Evolutionary conservation across 2,888 invertebrate genomes (phyloP).

Genomic region (Heliconius sara): DNA sequence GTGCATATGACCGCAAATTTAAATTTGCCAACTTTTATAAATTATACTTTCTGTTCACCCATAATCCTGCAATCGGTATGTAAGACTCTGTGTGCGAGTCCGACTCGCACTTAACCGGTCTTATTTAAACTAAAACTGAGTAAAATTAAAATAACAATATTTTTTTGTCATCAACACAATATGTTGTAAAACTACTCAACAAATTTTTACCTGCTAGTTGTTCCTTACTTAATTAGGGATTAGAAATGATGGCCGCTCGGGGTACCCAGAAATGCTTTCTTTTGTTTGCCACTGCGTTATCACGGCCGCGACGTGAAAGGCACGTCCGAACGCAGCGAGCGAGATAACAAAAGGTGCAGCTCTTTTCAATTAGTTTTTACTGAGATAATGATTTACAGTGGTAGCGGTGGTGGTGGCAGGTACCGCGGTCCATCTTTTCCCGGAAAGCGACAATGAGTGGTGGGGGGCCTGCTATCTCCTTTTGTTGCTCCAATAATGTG

Average conservation of each 20-base stretch:
- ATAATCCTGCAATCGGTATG: no score
- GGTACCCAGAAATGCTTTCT: slow-evolving; percentile 33
- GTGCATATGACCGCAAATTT: no score
- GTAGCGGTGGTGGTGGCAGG: slow-evolving; percentile 57
- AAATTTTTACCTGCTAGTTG: slow-evolving; percentile 3
- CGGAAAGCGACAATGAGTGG: slow-evolving; percentile 78
- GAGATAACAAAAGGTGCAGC: slow-evolving; percentile 66
- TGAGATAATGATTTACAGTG: slow-evolving; percentile 74
- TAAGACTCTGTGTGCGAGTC: no score
- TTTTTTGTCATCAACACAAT: not conserved
- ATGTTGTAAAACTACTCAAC: not conserved
- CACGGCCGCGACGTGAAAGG: slow-evolving; percentile 45
- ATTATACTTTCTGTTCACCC: no score
- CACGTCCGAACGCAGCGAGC: slow-evolving; percentile 52
- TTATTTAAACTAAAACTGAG: no score
- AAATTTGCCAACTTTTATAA: no score
- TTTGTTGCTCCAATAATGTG: slow-evolving; percentile 50
- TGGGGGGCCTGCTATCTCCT: slow-evolving; percentile 62
- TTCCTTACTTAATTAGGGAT: slow-evolving; percentile 37
- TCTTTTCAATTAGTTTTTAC: slow-evolving; percentile 80
- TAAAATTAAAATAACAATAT: no score
- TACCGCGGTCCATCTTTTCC: slow-evolving; percentile 65
- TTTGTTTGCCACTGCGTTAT: slow-evolving; percentile 40
- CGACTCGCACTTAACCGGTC: no score
- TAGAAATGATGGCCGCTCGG: slow-evolving; percentile 27